Percentiles rank a stretch among this genome's conserved stretches.
These are phyloP conservation scores for Linnaemya tessellans DNA, from an alignment of 2,888 invertebrate genomes.

Conservation along the genomic window DNA sequence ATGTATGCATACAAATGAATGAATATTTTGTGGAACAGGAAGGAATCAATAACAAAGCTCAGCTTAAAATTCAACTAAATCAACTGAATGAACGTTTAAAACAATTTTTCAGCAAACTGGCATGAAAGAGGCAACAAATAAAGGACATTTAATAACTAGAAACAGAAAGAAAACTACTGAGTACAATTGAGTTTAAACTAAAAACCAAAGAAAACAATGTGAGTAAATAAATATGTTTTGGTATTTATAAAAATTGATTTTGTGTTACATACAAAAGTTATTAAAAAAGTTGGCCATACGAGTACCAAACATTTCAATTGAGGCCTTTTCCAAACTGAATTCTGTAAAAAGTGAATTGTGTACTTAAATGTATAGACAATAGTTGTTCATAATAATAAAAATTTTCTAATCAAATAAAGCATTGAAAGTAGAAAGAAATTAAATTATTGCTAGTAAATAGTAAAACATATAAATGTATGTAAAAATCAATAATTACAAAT, in stretches of 20 bases:
- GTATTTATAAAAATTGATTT: constrained; percentile 44
- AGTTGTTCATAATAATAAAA: not conserved
- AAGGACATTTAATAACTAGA: constrained; percentile 5
- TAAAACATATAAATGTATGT: not conserved
- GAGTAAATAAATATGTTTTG: constrained; percentile 26
- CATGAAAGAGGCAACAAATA: constrained; percentile 14
- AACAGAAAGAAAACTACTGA: constrained; percentile 17
- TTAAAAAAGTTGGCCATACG: constrained; percentile 83
- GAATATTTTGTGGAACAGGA: not conserved
- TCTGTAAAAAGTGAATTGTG: constrained; percentile 72
- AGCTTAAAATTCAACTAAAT: constrained; percentile 28
- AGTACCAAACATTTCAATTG: constrained; percentile 82
- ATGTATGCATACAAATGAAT: not conserved
- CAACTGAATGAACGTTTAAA: not conserved
- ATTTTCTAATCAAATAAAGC: constrained; percentile 23
- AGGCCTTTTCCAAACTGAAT: constrained; percentile 77
- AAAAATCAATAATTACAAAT: constrained; percentile 23
- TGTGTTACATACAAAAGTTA: constrained; percentile 81
- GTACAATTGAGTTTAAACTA: constrained; percentile 19
- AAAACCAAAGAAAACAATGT: constrained; percentile 45
- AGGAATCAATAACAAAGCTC: constrained; percentile 15
- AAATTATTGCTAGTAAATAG: not conserved
- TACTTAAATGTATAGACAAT: constrained; percentile 52
- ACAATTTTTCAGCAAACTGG: not conserved
- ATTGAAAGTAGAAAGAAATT: too few relatives aligned